A percentile compares a stretch with the other conserved stretches of the same genome.
Conservation (phyloP, 2,797 vertebrate species). For the Stomatorhinus walkeri region DNA sequence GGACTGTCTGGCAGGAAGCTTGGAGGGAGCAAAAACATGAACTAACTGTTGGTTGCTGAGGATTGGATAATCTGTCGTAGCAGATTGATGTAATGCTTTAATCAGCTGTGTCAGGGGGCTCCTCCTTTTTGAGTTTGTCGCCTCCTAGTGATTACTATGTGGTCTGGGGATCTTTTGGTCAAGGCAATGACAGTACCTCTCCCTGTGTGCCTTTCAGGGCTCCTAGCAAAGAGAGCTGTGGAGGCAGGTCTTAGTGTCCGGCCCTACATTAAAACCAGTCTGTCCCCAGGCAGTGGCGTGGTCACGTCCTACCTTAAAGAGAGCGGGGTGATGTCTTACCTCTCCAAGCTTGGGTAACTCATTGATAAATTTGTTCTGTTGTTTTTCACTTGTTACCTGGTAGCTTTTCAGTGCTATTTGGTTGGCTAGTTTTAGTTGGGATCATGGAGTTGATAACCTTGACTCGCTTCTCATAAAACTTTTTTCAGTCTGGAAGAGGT, state of each 20-base stretch:
- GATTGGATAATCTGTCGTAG: neutral
- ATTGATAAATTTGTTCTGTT: neutral
- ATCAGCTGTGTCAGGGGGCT: neutral
- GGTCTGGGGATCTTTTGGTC: neutral
- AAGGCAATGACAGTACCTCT: neutral
- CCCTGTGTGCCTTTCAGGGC: conserved; percentile 56
- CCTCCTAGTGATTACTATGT: neutral
- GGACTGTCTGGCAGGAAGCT: neutral
- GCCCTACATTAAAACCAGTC: conserved; percentile 93
- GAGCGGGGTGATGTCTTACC: conserved; percentile 88
- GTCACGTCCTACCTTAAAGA: conserved; percentile 92
- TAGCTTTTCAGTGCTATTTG: neutral
- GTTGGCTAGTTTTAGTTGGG: neutral
- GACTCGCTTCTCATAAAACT: neutral
- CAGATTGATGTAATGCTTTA: neutral
- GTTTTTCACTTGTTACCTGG: neutral
- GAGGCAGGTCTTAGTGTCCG: conserved; percentile 79
- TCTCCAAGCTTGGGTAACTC: conserved; percentile 78
- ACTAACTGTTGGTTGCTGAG: neutral
- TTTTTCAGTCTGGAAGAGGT: neutral
- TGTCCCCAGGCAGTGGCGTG: conserved; percentile 93
- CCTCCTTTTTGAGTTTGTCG: neutral
- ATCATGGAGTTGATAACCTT: neutral
- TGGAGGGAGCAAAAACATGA: neutral
- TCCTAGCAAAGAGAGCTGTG: conserved; percentile 89